Conservation (phyloP, 2,113 vertebrate genomes). For the Riparia riparia region DNA sequence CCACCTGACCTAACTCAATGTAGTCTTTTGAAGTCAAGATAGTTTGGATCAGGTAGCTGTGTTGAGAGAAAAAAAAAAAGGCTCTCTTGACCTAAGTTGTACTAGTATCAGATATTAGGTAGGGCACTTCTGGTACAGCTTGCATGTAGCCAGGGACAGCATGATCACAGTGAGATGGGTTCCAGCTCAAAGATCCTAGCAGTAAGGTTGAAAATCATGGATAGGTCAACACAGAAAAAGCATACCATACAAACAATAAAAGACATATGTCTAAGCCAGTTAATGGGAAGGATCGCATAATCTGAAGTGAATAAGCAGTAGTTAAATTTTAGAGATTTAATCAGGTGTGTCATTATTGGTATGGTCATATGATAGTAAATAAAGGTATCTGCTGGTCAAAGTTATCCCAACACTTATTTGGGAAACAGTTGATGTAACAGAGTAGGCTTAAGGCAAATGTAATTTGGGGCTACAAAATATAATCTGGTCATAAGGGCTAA, state of each 20-base stretch:
- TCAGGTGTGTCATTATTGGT: neutral
- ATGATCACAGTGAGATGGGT: neutral
- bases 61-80: neutral
- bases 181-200: neutral
- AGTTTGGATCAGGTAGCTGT: neutral
- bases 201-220: neutral
- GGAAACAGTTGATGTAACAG: neutral
- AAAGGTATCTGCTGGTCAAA: neutral
- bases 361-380: neutral
- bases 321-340: neutral
- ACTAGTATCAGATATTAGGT: neutral
- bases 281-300: neutral
- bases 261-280: neutral
- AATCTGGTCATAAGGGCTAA: neutral
- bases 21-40: neutral
- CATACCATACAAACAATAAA: neutral
- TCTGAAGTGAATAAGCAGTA: neutral
- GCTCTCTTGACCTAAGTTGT: neutral
- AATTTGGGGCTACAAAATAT: neutral
- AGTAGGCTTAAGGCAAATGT: neutral
- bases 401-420: neutral
- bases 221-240: neutral
- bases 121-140: neutral
- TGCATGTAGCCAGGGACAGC: neutral
- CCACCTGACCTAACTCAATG: neutral